Conservation (phyloP, 2,888 invertebrate species). For the Incurvaria masculella region DNA sequence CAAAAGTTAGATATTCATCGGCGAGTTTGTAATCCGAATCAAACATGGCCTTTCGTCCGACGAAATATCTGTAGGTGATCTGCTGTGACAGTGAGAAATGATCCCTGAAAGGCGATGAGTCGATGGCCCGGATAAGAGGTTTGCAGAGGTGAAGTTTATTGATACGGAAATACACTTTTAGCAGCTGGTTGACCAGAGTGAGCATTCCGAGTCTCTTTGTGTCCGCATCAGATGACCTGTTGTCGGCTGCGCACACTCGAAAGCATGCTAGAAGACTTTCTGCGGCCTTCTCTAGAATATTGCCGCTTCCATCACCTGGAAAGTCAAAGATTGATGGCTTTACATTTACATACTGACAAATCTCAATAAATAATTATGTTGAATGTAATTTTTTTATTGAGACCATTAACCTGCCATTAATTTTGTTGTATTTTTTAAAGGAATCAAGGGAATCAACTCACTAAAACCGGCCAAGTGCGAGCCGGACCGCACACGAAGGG, state of each 20-base stretch:
- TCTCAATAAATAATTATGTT: too few relatives aligned
- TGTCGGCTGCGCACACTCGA: slow-evolving; percentile 93
- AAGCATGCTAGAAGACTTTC: slow-evolving; percentile 92
- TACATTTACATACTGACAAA: too few relatives aligned
- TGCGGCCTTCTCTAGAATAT: slow-evolving; percentile 88
- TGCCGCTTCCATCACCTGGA: slow-evolving; percentile 54
- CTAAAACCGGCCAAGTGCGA: too few relatives aligned
- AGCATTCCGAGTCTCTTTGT: slow-evolving; percentile 97
- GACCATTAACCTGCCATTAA: too few relatives aligned
- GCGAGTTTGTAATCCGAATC: slow-evolving; percentile 95
- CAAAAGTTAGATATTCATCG: slow-evolving; percentile 88
- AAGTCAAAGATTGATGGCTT: slow-evolving; percentile 17
- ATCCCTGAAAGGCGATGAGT: slow-evolving; percentile 87
- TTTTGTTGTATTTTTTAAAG: too few relatives aligned
- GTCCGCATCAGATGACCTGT: slow-evolving; percentile 82
- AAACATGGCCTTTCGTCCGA: slow-evolving; percentile 97
- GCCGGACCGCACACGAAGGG: too few relatives aligned
- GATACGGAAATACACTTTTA: slow-evolving; percentile 92
- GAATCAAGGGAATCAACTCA: too few relatives aligned
- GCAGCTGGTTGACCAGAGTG: slow-evolving; percentile 92
- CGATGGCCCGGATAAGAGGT: slow-evolving; percentile 95
- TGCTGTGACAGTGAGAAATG: slow-evolving; percentile 89
- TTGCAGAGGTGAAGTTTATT: slow-evolving; percentile 87
- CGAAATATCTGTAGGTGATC: slow-evolving; percentile 96
- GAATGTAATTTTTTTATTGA: background rate